These are phyloP conservation scores for Standfussiana lucernea DNA, from an alignment of 2,888 invertebrate genomes.

Conservation along the genomic window DNA sequence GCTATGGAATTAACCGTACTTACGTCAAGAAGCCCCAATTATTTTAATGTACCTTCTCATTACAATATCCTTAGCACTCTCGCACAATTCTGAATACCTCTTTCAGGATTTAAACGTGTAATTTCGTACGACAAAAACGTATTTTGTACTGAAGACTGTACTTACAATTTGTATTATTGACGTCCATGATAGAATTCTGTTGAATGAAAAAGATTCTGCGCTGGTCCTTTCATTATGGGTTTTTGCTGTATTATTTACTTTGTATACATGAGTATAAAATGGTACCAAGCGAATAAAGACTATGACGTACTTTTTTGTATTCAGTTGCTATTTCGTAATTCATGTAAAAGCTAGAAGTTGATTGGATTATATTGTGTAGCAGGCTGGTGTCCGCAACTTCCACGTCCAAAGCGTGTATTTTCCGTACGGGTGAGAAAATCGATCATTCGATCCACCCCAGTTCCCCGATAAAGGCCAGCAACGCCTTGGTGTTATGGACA, in stretches of 20 bases:
- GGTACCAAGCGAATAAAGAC: neutral
- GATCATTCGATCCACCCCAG: neutral
- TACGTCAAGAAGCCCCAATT: slow-evolving; percentile 58
- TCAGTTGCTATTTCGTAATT: neutral
- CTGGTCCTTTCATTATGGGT: neutral
- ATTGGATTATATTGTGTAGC: neutral
- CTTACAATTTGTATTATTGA: slow-evolving; percentile 26
- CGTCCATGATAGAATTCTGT: slow-evolving; percentile 8
- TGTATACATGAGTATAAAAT: neutral
- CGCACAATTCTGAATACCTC: slow-evolving; percentile 27
- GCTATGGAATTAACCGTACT: slow-evolving; percentile 43
- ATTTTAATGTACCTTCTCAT: slow-evolving; percentile 63
- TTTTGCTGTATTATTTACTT: slow-evolving; percentile 7
- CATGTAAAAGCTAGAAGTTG: neutral
- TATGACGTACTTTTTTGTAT: neutral
- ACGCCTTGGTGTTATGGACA: neutral
- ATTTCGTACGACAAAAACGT: slow-evolving; percentile 46
- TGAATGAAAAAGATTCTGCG: slow-evolving; percentile 2
- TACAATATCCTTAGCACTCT: slow-evolving; percentile 58
- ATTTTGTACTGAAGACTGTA: slow-evolving; percentile 29
- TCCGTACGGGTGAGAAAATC: neutral
- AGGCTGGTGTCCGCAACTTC: neutral
- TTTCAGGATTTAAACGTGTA: slow-evolving; percentile 48
- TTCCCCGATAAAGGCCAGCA: neutral
- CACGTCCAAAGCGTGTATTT: neutral